Evolutionary conservation across 2,113 vertebrate genomes (phyloP).

Genomic region (Peromyscus polionotus): DNA sequence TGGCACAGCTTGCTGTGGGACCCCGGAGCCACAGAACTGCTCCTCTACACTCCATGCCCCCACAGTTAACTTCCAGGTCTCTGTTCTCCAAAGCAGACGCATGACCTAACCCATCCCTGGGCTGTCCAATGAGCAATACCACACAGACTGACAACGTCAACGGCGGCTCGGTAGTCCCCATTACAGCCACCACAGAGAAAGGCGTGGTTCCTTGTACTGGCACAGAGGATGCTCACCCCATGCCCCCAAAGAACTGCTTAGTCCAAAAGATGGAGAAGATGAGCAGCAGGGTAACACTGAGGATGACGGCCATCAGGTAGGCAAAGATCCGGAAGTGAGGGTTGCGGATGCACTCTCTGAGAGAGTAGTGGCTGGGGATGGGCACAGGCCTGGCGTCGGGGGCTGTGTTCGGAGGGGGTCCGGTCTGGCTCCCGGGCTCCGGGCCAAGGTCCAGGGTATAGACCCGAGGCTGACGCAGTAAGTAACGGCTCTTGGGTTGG

Average conservation of each 20-base stretch:
- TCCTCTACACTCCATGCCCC: not conserved
- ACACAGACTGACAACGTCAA: not conserved
- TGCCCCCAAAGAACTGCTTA: constrained; percentile 79
- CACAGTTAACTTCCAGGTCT: not conserved
- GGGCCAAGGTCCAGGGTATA: constrained; percentile 82
- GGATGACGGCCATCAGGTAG: constrained; percentile 82
- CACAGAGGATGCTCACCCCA: constrained; percentile 59
- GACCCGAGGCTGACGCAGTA: constrained; percentile 82
- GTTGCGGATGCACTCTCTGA: constrained; percentile 74
- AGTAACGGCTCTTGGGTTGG: constrained; percentile 79
- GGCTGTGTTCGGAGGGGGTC: not conserved
- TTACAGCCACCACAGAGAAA: not conserved
- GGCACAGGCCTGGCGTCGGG: not conserved
- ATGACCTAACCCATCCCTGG: not conserved
- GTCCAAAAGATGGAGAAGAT: constrained; percentile 86
- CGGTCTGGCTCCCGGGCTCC: constrained; percentile 20
- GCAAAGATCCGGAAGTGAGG: constrained; percentile 83
- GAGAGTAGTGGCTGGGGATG: constrained; percentile 52
- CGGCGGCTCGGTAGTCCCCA: not conserved
- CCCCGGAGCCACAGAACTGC: not conserved
- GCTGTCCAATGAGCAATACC: not conserved
- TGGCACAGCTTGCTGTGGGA: constrained; percentile 52
- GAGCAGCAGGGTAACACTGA: constrained; percentile 78
- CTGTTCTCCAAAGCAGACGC: not conserved
- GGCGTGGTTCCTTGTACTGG: not conserved